Evolutionary conservation across 2,797 vertebrate genomes (phyloP), one percentile per base, ranked within the genome.

Genomic region (Phaenicophaeus curvirostris): DNA sequence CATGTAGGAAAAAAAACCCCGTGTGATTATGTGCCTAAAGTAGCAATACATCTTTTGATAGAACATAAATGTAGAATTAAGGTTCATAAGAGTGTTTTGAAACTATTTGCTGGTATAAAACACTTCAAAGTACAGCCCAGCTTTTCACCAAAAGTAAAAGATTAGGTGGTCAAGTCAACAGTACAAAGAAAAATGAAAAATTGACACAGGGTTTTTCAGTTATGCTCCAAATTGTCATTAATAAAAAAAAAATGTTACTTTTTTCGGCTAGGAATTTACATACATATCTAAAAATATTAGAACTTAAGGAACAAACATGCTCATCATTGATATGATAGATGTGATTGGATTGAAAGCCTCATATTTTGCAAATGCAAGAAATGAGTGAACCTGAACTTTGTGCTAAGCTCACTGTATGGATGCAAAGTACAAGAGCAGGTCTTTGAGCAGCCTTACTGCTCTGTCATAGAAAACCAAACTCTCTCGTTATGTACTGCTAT

Each of bases 281-380:
- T 41, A 13, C 24, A 23, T 66, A 21, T 27, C 30, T 72, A 31
- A 59, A 92, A 87, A 35, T 68, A 74, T 31, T 67, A 50, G 24
- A 75, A 87, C 11, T 30, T 85, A 75, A 79, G 41, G 18, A 82
- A 13, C n/a, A 68, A 68, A 41, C 13, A 39, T 82, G 17, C 13
- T 18, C 7, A 7, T 51, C 39, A 68, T 7, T 42, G 15, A 33
- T 65, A 16, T 28, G 18, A 48, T 11, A 42, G 28, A 35, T n/a
- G 14, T 37, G 27, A 55, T 58, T 0, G 0, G 41, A 42, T 17
- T 27, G 58, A 67, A 44, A 46, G 3, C 13, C 18, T 0, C 1
- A 2, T n/a, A 50, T 30, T 69, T 78, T 78, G 41, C 46, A 39
- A 15, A 72, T 8, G 12, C 65, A 35, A 74, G 50, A 61, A 23